Evolutionary conservation across 2,113 vertebrate genomes (phyloP), one percentile per base, ranked within the genome.

Genomic region (Nanger granti): DNA sequence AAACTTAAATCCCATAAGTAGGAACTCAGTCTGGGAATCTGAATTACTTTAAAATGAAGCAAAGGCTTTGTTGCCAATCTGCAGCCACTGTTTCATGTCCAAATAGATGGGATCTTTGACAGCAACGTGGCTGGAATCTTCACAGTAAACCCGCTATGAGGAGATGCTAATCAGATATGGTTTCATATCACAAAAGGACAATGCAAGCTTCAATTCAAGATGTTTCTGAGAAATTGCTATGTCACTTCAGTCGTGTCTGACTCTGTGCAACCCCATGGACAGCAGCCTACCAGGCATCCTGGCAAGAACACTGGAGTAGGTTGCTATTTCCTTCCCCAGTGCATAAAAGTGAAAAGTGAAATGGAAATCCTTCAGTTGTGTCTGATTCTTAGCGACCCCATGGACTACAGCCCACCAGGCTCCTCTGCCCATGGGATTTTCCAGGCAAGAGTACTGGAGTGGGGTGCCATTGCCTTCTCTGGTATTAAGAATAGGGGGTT

Each of bases 111-210:
- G 8, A 22, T 22, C 15, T 31, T n/a, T 10, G 55, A 7, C 5
- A 57, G 6, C 2, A 0, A 1, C 26, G 8, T 18, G 24, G 14
- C n/a, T 52, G 22, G 1, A 3, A 12, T 47, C n/a, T 55, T 26
- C n/a, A 62, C 1, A 15, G 24, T 2, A 66, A 79, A 7, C 20
- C 26, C 14, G 11, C 66, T 66, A 31, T n/a, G 11, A 69, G 47
- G 62, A 84, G 28, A 54, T 0, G 2, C 10, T 24, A n/a, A 4
- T 1, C 28, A 44, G 4, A 22, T 4, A 88, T 9, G 2, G 26
- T 79, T 91, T 90, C 60, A 83, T 47, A 64, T 34, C 12, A 83
- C 14, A 89, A 4, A 44, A 73, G 15, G 14, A 31, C 9, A 83
- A 59, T 5, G 2, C 14, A 69, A 84, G 44, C 2, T 31, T 69